phyloP scores from a whole-genome alignment of 2,113 vertebrate species.

The Odocoileus virginianus region DNA sequence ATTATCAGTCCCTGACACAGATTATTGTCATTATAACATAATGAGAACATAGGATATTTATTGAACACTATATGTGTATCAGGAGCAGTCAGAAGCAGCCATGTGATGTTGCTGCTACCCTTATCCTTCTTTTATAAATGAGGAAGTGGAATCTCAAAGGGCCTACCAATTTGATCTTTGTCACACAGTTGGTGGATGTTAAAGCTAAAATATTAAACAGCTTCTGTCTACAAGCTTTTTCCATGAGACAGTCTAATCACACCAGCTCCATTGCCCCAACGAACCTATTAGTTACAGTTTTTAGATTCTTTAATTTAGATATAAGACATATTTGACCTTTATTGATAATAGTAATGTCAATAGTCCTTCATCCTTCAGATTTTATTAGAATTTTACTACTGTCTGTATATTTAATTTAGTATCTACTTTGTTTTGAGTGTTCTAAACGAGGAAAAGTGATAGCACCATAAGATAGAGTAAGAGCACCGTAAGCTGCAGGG shows the following conservation, averaged over 20 bases:
- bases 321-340: not conserved
- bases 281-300: not conserved
- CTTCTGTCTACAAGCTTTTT: not conserved
- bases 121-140: not conserved
- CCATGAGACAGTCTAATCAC: not conserved
- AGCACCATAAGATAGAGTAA: not conserved
- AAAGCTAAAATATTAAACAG: not conserved
- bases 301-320: not conserved
- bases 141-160: not conserved
- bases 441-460: not conserved
- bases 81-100: not conserved
- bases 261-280: not conserved
- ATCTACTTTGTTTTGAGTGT: not conserved
- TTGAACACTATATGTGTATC: not conserved
- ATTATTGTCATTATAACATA: not conserved
- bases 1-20: not conserved
- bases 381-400: conserved; percentile 10
- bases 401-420: conserved; percentile 15
- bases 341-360: not conserved
- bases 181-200: not conserved
- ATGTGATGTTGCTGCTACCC: not conserved
- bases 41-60: not conserved
- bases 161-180: not conserved
- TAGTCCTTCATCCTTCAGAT: not conserved
- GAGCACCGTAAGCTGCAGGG: not conserved